Evolutionary conservation across 1,140 invertebrate species (phyloP).

Genomic region (Frieseomelitta varia): DNA sequence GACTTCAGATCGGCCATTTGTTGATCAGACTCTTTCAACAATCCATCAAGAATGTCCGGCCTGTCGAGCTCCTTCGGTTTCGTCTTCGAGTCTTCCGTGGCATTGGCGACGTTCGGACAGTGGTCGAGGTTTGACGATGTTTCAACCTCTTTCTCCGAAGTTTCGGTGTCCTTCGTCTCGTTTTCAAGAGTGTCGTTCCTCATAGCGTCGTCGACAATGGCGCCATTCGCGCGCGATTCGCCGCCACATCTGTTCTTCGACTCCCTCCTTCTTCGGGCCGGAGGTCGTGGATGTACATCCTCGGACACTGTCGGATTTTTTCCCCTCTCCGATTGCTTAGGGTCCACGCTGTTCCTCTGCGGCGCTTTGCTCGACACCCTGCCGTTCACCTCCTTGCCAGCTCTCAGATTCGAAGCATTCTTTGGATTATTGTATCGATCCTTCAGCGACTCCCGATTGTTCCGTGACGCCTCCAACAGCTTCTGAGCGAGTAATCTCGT

Average conservation of each 20-base stretch:
- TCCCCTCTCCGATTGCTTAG: slow-evolving; percentile 27
- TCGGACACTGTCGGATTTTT: slow-evolving; percentile 30
- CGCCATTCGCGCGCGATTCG: background rate
- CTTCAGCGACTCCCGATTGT: slow-evolving; percentile 56
- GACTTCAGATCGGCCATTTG: slow-evolving; percentile 71
- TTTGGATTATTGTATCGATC: slow-evolving; percentile 56
- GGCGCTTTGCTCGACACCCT: slow-evolving; percentile 27
- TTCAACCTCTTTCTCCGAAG: background rate
- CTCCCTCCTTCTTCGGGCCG: slow-evolving; percentile 53
- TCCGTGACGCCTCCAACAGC: slow-evolving; percentile 61
- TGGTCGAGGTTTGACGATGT: background rate
- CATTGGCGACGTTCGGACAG: background rate
- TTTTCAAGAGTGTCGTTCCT: background rate
- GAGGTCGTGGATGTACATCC: slow-evolving; percentile 47
- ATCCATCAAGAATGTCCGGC: slow-evolving; percentile 76
- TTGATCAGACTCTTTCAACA: slow-evolving; percentile 74
- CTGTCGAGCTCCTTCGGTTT: slow-evolving; percentile 54
- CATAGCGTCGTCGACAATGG: background rate
- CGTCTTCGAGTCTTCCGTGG: slow-evolving; percentile 12
- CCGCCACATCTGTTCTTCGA: slow-evolving; percentile 20
- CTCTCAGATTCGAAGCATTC: slow-evolving; percentile 32
- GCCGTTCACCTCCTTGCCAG: slow-evolving; percentile 26
- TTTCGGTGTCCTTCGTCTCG: background rate
- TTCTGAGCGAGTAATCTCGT: slow-evolving; percentile 67
- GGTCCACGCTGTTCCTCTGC: slow-evolving; percentile 1